Conservation (phyloP, 1,140 invertebrate genomes). For the Rhynchophorus ferrugineus region DNA sequence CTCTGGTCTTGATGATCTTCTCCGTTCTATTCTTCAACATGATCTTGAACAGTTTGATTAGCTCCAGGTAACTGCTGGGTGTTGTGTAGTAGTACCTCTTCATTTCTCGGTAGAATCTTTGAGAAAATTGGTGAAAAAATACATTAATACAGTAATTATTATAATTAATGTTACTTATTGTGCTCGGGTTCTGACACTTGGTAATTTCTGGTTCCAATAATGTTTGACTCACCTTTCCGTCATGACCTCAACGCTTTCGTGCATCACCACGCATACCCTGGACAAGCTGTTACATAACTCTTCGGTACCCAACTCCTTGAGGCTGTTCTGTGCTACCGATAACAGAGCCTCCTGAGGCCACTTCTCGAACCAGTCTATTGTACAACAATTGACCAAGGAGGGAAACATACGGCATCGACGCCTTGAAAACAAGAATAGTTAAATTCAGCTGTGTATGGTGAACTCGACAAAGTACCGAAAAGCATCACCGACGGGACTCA, state of each 20-base stretch:
- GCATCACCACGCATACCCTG: slow-evolving; percentile 66
- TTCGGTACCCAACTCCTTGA: slow-evolving; percentile 44
- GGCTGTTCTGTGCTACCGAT: slow-evolving; percentile 62
- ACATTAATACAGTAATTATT: no score
- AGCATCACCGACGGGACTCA: slow-evolving; percentile 81
- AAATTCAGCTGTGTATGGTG: no score
- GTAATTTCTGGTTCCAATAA: no score
- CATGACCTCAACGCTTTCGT: slow-evolving; percentile 43
- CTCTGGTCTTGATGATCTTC: slow-evolving; percentile 56
- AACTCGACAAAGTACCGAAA: slow-evolving; percentile 66
- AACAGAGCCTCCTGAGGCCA: slow-evolving; percentile 84
- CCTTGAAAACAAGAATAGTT: no score
- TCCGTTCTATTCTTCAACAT: slow-evolving; percentile 59
- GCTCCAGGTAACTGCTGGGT: slow-evolving; percentile 79
- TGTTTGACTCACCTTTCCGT: slow-evolving; percentile 13
- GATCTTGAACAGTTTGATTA: slow-evolving; percentile 70
- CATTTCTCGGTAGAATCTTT: slow-evolving; percentile 71
- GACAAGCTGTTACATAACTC: slow-evolving; percentile 50
- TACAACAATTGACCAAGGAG: slow-evolving; percentile 87
- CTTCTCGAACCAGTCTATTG: slow-evolving; percentile 87
- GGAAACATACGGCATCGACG: slow-evolving; percentile 78
- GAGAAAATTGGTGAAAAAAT: no score
- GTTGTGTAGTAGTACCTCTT: slow-evolving; percentile 80
- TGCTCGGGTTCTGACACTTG: no score
- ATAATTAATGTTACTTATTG: no score